Base-by-base conservation (phyloP, 2,113 vertebrate species). In the Tragulus kanchil region DNA sequence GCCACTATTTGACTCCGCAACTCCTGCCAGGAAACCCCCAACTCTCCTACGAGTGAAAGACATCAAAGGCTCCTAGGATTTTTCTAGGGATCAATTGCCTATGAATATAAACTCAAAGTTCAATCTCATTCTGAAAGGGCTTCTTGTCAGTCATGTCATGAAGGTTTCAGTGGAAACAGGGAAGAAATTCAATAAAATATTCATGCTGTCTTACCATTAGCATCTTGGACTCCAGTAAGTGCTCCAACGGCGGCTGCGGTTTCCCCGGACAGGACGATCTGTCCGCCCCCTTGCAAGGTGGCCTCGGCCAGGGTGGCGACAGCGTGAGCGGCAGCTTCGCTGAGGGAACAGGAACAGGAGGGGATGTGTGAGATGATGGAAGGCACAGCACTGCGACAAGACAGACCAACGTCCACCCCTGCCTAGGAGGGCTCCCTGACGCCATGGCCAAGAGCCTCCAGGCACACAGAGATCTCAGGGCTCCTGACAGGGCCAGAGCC, bases 211-310 rank as follows among this genome's bases (percentile, higher is more conserved):
- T 98, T 99, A 99, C 99, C 99, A 88, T 99, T 99, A 98, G 98
- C 99, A 97, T 99, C 99, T 97, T 99, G 99, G 95, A 99, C 99
- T 91, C 99, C 99, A 0, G 99, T 99, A 94, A 99, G 99, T 0
- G 99, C 99, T 97, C 99, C 99, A 0, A 99, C 99, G 0, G 99
- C 99, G n/a, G 99, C 99, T 13, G 99, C 99, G 0, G 99, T 99
- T 98, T 99, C 99, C 67, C 99, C 99, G 2, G 99, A 99, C 87
- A 99, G 98, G 90, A 99, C 99, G 10, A 99, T 99, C 96, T 99
- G 99, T 65, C 99, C 99, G 87, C 99, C 99, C 0, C 99, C 99
- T 97, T 99, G 99, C 19, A 99, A 99, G 92, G 99, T 99, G 96
- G 99, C 99, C 97, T 99, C 99, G 0, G 99, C 99, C 97, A 99